Evolutionary conservation across 2,888 invertebrate species (phyloP).

Genomic region (Venusia cambrica): DNA sequence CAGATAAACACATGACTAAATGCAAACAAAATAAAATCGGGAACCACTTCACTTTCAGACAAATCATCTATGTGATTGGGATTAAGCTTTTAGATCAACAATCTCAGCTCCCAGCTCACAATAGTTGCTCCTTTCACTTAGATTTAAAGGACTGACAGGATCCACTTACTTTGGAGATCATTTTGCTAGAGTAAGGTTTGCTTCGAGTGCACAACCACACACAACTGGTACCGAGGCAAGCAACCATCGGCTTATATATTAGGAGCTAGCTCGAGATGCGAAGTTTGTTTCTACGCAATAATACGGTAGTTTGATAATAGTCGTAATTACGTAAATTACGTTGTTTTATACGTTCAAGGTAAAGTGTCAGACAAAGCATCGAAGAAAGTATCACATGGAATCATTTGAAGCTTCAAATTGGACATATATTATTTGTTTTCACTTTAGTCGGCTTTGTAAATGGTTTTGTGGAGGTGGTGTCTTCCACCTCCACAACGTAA

Average conservation of each 20-base stretch:
- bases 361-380: conserved; percentile 40
- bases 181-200: conserved; percentile 74
- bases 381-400: conserved; percentile 30
- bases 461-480: too few species aligned
- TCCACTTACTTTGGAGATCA: conserved; percentile 78
- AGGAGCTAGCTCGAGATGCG: conserved; percentile 62
- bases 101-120: too few species aligned
- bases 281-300: conserved; percentile 68
- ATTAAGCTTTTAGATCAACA: too few species aligned
- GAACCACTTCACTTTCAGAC: too few species aligned
- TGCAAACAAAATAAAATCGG: too few species aligned
- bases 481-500: too few species aligned
- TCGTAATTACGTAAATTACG: conserved; percentile 74
- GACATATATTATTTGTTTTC: not conserved
- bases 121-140: conserved; percentile 74
- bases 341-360: conserved; percentile 66
- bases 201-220: conserved; percentile 75
- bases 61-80: too few species aligned
- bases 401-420: not conserved
- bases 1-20: too few species aligned
- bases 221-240: conserved; percentile 70
- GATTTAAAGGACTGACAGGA: conserved; percentile 39
- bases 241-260: conserved; percentile 72
- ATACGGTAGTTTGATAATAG: conserved; percentile 77
- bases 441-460: too few species aligned